A percentile compares a stretch with the other conserved stretches of the same genome.
Evolutionary conservation across 2,888 invertebrate genomes (phyloP).

Genomic region (Gymnosoma rotundatum): DNA sequence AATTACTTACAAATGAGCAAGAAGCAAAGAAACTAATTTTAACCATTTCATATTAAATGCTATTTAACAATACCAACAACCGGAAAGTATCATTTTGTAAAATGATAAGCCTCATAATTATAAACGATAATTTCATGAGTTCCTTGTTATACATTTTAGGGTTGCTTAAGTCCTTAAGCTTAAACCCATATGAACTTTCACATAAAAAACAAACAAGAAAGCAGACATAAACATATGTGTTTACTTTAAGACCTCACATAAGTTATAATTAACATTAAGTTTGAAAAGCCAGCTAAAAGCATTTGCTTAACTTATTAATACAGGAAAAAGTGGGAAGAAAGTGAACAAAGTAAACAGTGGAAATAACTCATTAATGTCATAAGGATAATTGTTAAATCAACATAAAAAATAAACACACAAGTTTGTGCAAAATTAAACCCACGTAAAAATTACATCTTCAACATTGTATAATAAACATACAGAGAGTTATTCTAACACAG

Average conservation of each 20-base stretch:
- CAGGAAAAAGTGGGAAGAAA: neutral
- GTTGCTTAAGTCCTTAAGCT: constrained; percentile 21
- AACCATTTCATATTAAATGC: constrained; percentile 16
- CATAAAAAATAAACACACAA: constrained; percentile 16
- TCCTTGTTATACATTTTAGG: constrained; percentile 14
- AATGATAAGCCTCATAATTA: constrained; percentile 39
- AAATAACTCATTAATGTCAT: constrained; percentile 60
- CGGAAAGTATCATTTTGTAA: neutral
- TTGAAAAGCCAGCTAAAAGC: constrained; percentile 21
- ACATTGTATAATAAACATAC: neutral
- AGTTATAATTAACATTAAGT: constrained; percentile 57
- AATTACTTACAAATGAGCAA: neutral
- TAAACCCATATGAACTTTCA: constrained; percentile 16
- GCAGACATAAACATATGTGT: neutral
- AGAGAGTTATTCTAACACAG: neutral
- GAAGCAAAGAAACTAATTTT: neutral
- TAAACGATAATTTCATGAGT: constrained; percentile 59
- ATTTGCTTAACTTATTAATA: constrained; percentile 44
- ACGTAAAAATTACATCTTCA: neutral
- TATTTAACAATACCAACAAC: too few relatives aligned
- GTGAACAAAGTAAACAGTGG: constrained; percentile 1
- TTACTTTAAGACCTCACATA: constrained; percentile 37
- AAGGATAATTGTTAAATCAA: constrained; percentile 60
- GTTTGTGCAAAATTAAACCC: neutral
- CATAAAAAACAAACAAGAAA: neutral